Percentiles rank a stretch among this genome's conserved stretches.
These are phyloP conservation scores for Doris montereyensis DNA, from an alignment of 2,888 invertebrate species.

Conservation along the genomic window DNA sequence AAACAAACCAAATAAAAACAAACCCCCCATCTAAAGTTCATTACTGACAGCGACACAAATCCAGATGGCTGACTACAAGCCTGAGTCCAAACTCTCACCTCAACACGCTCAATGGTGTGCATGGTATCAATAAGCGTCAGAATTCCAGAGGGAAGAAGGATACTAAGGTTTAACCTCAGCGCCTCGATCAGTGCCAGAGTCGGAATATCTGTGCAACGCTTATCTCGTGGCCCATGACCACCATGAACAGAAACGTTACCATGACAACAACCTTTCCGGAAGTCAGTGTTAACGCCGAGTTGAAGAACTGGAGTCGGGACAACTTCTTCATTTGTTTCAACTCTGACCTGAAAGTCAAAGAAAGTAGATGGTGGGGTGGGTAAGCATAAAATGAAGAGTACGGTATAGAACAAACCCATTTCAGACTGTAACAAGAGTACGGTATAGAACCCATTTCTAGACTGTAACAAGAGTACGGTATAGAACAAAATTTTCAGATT, in stretches of 20 bases:
- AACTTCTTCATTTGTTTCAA: conserved; percentile 44
- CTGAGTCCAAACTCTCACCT: conserved; percentile 47
- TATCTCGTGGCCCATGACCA: conserved; percentile 45
- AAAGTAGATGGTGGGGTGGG: no score
- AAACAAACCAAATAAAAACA: no score
- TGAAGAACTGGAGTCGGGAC: conserved; percentile 49
- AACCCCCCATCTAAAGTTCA: no score
- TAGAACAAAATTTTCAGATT: no score
- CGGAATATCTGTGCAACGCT: conserved; percentile 50
- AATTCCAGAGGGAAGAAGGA: conserved; percentile 56
- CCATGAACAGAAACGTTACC: conserved; percentile 49
- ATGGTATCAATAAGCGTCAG: conserved; percentile 51
- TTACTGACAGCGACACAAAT: no score
- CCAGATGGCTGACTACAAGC: no score
- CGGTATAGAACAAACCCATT: no score
- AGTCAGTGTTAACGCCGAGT: conserved; percentile 52
- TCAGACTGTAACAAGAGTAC: no score
- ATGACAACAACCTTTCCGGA: conserved; percentile 58
- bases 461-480: no score
- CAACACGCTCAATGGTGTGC: conserved; percentile 49
- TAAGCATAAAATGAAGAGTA: no score
- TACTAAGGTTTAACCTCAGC: conserved; percentile 51
- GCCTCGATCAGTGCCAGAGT: conserved; percentile 56
- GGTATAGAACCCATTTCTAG: no score
- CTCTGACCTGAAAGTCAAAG: no score